phyloP scores from a whole-genome alignment of 2,888 invertebrate species.

The Sclerodermus sp. region DNA sequence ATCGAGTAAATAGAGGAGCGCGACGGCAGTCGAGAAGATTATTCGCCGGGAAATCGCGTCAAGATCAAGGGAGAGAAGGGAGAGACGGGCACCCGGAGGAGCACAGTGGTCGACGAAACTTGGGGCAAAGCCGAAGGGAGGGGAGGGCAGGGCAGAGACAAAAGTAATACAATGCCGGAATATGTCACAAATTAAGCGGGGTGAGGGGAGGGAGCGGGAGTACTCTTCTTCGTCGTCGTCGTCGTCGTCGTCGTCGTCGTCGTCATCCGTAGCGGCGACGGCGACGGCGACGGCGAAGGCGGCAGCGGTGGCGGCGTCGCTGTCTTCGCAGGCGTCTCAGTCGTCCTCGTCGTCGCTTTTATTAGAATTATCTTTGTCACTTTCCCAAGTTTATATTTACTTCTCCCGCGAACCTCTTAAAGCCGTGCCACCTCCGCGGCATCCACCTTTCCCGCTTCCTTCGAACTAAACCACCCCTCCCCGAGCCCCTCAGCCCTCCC shows the following conservation, averaged over 20 bases:
- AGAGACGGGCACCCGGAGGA: too few relatives aligned
- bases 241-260: constrained; percentile 25
- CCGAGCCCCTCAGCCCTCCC: constrained; percentile 9
- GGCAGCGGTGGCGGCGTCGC: constrained; percentile 15
- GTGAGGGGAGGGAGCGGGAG: constrained; percentile 25
- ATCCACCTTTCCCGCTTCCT: constrained; percentile 28
- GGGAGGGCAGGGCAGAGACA: constrained; percentile 26
- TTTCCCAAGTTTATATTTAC: constrained; percentile 58
- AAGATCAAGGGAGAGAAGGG: too few relatives aligned
- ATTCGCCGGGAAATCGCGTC: too few relatives aligned
- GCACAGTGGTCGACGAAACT: too few relatives aligned
- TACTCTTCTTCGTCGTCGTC: constrained; percentile 45
- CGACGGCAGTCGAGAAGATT: too few relatives aligned
- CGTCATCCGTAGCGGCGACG: constrained; percentile 9
- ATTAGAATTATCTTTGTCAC: constrained; percentile 59
- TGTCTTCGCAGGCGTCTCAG: constrained; percentile 16
- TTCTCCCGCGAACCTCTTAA: constrained; percentile 54
- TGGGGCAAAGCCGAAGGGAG: too few relatives aligned
- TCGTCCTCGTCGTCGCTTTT: constrained; percentile 48
- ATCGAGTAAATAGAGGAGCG: too few relatives aligned
- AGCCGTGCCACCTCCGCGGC: constrained; percentile 37
- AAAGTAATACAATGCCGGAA: constrained; percentile 54
- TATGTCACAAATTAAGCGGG: constrained; percentile 57
- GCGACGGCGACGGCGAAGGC: too few relatives aligned
- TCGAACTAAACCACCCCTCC: constrained; percentile 27